Evolutionary conservation across 1,140 invertebrate species (phyloP), one percentile per base, ranked within the genome.

Genomic region (Drosophila oshimai): DNA sequence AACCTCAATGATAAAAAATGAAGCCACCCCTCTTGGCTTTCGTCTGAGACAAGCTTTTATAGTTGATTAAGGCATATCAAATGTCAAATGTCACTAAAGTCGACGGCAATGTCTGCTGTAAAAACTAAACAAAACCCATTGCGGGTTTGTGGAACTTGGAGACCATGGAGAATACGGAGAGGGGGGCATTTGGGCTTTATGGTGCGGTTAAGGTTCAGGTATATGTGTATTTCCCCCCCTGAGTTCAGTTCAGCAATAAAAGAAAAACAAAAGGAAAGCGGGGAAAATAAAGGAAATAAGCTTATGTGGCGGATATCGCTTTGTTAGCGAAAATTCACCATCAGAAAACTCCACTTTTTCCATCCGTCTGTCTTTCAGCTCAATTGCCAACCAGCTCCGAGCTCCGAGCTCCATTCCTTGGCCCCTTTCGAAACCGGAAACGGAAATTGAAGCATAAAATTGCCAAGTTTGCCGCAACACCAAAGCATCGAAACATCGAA

Each of bases 1-100:
- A 15, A 20, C 33, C 3, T 28, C 26, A 17, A 29, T 15, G 22
- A 41, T n/a, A 33, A 18, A 7, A 2, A 29, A 9, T 5, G 37
- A 6, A 17, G 53, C 45, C 54, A 39, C 44, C 45, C 22, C 17
- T n/a, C 15, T 2, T 10, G 39, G 28, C 55, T 31, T 69, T 72
- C 67, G 78, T 57, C 71, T 74, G 58, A 55, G 47, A 64, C 45
- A 65, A 69, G 73, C 81, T 87, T 87, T 87, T 87, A 87, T 87
- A 87, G 81, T 87, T 87, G 81, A 87, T 87, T 87, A 87, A 87
- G 83, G 73, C 81, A 87, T 87, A 87, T 87, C 81, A 87, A 87
- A 87, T 87, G 77, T 87, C 81, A 86, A 84, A 86, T 80, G 80
- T 80, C 80, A 86, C 65, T 65, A 72, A 73, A 73, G 81, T 68